Evolutionary conservation across 2,113 vertebrate genomes (phyloP), one percentile per base, ranked within the genome.

Genomic region (Petroica traversi): DNA sequence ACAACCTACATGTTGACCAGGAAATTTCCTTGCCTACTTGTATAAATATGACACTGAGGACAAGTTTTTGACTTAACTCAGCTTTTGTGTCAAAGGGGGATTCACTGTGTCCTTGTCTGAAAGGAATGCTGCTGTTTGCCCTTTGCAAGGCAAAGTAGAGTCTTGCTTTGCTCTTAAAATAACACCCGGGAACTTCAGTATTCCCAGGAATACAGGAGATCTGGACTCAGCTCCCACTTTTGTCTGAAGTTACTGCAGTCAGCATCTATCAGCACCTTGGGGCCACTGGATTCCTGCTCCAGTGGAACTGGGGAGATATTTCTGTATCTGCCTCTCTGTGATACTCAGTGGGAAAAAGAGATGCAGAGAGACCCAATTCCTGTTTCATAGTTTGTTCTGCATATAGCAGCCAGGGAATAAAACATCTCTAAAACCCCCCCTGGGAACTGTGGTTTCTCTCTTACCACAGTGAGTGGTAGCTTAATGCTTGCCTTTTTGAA

Each of bases 101-200:
- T 58, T 62, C 26, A 29, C 4, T 40, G 16, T 34, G 16, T 51
- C 61, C 22, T 87, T 58, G 8, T 19, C 61, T 78, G 43, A 55
- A 71, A 87, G 10, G 12, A 67, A 28, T 0, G 1, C 11, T 3
- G 2, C 4, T 54, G 17, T 34, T 40, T 34, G 11, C 6, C 8
- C 36, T 52, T 74, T 59, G 77, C 19, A 34, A 85, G 46, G 48
- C 17, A 78, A 91, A 71, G 23, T 8, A 77, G 36, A 55, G 22
- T 59, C 46, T 59, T 46, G 8, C 9, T 75, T 91, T 43, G 26
- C 54, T 86, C 34, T 88, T 38, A 71, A 81, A 90, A 80, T 57
- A 73, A 31, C n/a, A 55, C 5, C 38, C 43, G 67, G 76, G 38
- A 52, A 4, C 33, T 69, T 54, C 2, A 8, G 23, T 15, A 43